A percentile compares a stretch with the other conserved stretches of the same genome.
These are phyloP conservation scores for Scelioninae gen. 1 DNA, from an alignment of 2,888 invertebrate genomes.

Conservation along the genomic window DNA sequence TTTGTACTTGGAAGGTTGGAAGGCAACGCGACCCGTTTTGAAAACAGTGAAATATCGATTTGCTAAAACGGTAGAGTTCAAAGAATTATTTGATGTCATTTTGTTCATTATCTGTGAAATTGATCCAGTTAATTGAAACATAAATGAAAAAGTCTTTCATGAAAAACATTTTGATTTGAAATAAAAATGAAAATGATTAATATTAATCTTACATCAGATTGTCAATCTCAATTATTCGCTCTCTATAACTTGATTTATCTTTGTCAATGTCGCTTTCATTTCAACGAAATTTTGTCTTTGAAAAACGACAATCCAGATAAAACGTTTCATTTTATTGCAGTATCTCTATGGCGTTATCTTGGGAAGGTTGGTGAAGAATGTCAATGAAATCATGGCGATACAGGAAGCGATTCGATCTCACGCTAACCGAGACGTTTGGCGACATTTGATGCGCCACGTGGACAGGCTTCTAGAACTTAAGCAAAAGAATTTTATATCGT, in stretches of 20 bases:
- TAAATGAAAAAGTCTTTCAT: too few species aligned
- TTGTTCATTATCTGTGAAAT: too few species aligned
- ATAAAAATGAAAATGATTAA: too few species aligned
- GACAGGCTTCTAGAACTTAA: conserved; percentile 25
- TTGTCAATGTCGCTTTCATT: not conserved
- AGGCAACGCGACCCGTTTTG: conserved; percentile 41
- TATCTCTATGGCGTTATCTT: conserved; percentile 48
- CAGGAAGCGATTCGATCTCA: conserved; percentile 25
- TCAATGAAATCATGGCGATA: conserved; percentile 25
- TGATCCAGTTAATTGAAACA: too few species aligned
- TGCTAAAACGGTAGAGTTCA: conserved; percentile 51
- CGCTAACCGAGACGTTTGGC: conserved; percentile 37
- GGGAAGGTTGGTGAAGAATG: conserved; percentile 31
- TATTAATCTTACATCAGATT: too few species aligned
- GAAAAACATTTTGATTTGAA: too few species aligned
- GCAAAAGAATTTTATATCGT: conserved; percentile 24
- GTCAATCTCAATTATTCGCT: conserved; percentile 1
- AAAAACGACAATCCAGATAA: conserved; percentile 1
- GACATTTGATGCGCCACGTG: conserved; percentile 30
- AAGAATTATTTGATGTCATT: too few species aligned
- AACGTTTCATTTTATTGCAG: conserved; percentile 33
- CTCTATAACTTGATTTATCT: not conserved
- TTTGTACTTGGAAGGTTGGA: conserved; percentile 60
- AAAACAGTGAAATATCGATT: conserved; percentile 52
- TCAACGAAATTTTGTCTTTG: not conserved